Evolutionary conservation across 2,888 invertebrate genomes (phyloP).

Genomic region (Sthenelais limicola): DNA sequence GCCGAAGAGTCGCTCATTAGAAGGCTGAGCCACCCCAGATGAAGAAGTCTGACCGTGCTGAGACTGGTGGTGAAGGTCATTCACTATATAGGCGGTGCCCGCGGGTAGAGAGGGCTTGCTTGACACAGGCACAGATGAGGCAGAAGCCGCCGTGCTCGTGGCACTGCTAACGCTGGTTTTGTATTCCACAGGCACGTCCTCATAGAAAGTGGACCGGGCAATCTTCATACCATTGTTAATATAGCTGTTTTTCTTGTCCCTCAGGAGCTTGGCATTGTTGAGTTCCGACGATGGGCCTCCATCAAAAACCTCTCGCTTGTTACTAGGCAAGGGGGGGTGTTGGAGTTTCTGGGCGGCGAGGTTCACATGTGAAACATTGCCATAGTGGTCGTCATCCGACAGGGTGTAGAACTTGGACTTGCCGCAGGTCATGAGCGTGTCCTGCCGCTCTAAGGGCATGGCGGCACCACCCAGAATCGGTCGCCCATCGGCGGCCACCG

Average conservation of each 20-base stretch:
- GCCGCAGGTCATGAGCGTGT: constrained; percentile 55
- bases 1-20: constrained; percentile 7
- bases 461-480: constrained; percentile 20
- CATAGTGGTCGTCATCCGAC: constrained; percentile 46
- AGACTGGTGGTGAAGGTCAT: constrained; percentile 30
- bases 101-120: background rate
- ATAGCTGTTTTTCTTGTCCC: constrained; percentile 18
- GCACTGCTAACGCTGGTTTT: constrained; percentile 1
- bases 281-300: background rate
- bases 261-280: constrained; percentile 30
- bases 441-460: constrained; percentile 31
- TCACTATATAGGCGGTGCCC: constrained; percentile 28
- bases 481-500: constrained; percentile 24
- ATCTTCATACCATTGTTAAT: background rate
- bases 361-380: constrained; percentile 24
- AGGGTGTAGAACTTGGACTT: constrained; percentile 68
- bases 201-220: constrained; percentile 32
- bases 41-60: background rate
- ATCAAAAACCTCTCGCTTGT: background rate
- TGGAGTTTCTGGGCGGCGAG: constrained; percentile 14
- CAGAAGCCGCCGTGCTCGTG: background rate
- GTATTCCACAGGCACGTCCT: constrained; percentile 14
- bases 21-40: background rate
- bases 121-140: background rate
- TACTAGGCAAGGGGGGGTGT: constrained; percentile 15